These are phyloP conservation scores for Imbricaverruca yamaguchii DNA, from an alignment of 2,888 invertebrate species.

Conservation along the genomic window DNA sequence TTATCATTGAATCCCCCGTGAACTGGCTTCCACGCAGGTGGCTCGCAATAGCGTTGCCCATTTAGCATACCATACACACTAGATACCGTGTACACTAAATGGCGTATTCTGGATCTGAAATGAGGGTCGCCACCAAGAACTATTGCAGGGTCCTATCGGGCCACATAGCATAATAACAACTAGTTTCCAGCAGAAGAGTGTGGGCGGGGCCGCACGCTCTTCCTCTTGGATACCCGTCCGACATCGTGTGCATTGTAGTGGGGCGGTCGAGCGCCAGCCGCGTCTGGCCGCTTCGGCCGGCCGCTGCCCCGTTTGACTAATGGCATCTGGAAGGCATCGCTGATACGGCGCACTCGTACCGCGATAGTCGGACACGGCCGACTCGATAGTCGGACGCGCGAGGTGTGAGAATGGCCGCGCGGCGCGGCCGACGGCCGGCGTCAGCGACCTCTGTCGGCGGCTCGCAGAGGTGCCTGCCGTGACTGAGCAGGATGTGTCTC, in stretches of 20 bases:
- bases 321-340: not conserved
- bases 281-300: not conserved
- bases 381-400: not conserved
- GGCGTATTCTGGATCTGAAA: no score
- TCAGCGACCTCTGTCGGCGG: not conserved
- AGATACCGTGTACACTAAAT: no score
- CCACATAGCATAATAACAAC: constrained; percentile 37
- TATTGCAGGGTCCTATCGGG: not conserved
- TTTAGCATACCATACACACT: no score
- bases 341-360: not conserved
- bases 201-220: constrained; percentile 35
- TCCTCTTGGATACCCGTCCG: constrained; percentile 24
- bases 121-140: not conserved
- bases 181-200: constrained; percentile 44
- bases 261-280: not conserved
- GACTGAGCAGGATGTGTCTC: not conserved
- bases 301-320: constrained; percentile 4
- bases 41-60: no score
- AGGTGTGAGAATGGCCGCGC: not conserved
- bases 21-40: no score
- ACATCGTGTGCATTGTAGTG: not conserved
- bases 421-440: not conserved
- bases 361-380: not conserved
- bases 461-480: not conserved
- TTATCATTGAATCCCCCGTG: no score